phyloP scores from a whole-genome alignment of 2,113 vertebrate species.

The Lynx canadensis region DNA sequence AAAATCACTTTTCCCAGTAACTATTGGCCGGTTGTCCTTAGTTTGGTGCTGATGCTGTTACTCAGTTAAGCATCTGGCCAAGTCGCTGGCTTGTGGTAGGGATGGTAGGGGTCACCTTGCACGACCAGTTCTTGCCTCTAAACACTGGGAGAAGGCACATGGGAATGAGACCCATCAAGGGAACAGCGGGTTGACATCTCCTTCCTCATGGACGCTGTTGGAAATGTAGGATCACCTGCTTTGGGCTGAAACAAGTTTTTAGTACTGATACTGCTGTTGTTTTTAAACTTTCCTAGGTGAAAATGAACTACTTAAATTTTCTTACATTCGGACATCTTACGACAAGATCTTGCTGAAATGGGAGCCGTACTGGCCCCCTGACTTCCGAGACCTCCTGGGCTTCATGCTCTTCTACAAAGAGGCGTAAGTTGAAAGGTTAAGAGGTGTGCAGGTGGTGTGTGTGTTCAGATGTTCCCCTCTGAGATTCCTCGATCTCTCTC shows the following conservation, averaged over 20 bases:
- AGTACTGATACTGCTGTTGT: not conserved
- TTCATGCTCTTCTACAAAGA: constrained; percentile 99
- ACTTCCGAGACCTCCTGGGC: constrained; percentile 96
- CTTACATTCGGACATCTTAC: constrained; percentile 85
- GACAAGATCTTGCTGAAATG: constrained; percentile 96
- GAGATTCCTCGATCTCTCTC: too few relatives aligned
- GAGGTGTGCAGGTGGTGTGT: not conserved
- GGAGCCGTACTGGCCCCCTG: constrained; percentile 95
- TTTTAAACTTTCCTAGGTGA: constrained; percentile 88
- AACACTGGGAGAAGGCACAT: not conserved
- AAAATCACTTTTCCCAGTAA: too few relatives aligned
- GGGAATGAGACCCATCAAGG: not conserved
- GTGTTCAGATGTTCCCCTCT: too few relatives aligned
- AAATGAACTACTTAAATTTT: constrained; percentile 93
- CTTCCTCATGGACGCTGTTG: not conserved
- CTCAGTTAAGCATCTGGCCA: not conserved
- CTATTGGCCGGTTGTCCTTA: not conserved
- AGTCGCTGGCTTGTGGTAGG: not conserved
- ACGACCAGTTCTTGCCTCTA: not conserved
- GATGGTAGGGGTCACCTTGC: accelerated
- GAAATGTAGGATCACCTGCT: not conserved
- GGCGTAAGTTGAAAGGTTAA: constrained; percentile 89
- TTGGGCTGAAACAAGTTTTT: not conserved
- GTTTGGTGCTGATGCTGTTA: accelerated
- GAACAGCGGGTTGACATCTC: accelerated